Conservation (phyloP, 2,113 vertebrate genomes). For the Talpa occidentalis region DNA sequence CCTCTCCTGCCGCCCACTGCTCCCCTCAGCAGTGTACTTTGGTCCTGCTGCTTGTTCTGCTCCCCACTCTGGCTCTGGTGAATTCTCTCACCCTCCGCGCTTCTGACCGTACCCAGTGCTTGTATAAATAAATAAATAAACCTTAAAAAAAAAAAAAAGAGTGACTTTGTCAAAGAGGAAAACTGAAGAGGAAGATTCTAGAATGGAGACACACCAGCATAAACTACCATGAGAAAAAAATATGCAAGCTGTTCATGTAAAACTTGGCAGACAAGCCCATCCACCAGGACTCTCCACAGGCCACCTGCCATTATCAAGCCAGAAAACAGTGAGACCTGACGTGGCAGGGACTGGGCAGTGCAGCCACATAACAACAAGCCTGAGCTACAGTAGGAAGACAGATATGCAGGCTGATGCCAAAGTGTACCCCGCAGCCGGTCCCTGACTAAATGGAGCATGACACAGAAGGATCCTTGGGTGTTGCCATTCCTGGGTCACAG, state of each 20-base stretch:
- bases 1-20: too few relatives aligned
- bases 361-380: background rate
- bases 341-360: background rate
- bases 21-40: too few relatives aligned
- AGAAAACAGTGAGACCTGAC: background rate
- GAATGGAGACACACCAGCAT: background rate
- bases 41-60: too few relatives aligned
- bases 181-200: slow-evolving; percentile 19
- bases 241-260: background rate
- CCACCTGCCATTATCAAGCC: background rate
- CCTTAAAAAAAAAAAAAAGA: too few relatives aligned
- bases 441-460: background rate
- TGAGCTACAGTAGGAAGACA: background rate
- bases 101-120: too few relatives aligned
- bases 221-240: background rate
- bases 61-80: too few relatives aligned
- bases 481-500: slow-evolving; percentile 10
- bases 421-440: background rate
- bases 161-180: background rate
- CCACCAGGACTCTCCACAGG: background rate
- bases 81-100: too few relatives aligned
- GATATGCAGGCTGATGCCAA: background rate
- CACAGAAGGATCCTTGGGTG: background rate
- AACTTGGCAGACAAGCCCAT: background rate
- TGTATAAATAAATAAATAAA: too few relatives aligned